A percentile compares a stretch with the other conserved stretches of the same genome.
Conservation (phyloP, 2,113 vertebrate species). For the human region DNA sequence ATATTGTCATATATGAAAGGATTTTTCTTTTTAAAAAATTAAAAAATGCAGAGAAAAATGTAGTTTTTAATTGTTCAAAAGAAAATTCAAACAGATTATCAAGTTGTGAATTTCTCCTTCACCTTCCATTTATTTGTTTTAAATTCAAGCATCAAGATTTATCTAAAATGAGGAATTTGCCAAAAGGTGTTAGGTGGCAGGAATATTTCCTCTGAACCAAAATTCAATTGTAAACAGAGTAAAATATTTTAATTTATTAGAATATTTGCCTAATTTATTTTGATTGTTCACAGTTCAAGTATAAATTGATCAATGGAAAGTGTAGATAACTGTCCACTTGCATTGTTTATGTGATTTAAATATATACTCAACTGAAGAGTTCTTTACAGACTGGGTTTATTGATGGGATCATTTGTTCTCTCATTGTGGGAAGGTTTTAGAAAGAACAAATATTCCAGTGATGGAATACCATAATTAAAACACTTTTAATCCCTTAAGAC, state of each 20-base stretch:
- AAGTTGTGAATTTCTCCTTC: neutral
- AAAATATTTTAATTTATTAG: neutral
- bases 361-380: neutral
- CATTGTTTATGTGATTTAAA: neutral
- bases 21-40: neutral
- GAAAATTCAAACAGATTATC: neutral
- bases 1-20: neutral
- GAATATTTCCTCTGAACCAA: neutral
- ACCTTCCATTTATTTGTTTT: neutral
- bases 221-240: neutral
- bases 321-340: neutral
- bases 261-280: neutral
- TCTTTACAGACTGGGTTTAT: neutral
- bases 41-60: neutral
- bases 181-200: conserved; percentile 66
- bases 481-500: neutral
- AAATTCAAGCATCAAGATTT: neutral
- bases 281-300: neutral
- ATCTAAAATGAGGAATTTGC: neutral
- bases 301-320: neutral
- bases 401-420: neutral
- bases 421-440: neutral
- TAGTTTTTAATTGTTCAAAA: neutral
- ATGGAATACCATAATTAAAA: neutral
- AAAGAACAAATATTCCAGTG: neutral